Base-by-base conservation (phyloP, 1,140 invertebrate species). In the Gryllus bimaculatus region DNA sequence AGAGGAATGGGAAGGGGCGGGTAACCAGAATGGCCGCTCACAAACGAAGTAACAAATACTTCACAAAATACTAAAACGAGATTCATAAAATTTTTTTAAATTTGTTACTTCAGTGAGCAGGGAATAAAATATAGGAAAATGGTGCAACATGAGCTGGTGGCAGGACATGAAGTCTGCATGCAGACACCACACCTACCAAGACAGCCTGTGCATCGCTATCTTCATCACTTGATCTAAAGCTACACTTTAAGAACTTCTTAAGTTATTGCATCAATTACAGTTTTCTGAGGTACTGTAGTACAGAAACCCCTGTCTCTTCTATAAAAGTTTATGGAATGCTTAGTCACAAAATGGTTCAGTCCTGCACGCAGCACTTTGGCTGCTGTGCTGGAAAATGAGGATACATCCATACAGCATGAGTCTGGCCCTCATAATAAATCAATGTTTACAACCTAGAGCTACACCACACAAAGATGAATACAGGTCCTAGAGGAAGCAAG, bases 231-330 rank as follows among this genome's bases (percentile, higher is more conserved):
- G n/a, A 78, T 80, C 81, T 81, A 81, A 78, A 81, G 79, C 79
- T 81, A 81, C 79, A 81, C 79, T 76, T 81, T 79, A 81, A 81
- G 79, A 80, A 80, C 75, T 79, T 81, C 47, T 66, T 78, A 80
- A 81, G 79, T 81, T 81, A 81, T 81, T 81, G 81, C 81, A 81
- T 81, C 81, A 81, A 80, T 81, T 81, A 81, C 81, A 81, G 77
- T 79, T 66, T 8, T 79, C 75, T 78, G 79, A 80, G 81, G 81
- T 81, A 78, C 81, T 80, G 81, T 48, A 81, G 74, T 78, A 80
- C 81, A 80, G 81, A 80, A 81, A 81, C 81, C 81, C 79, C 79
- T 81, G 79, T 81, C 79, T 81, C 79, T 80, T 80, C 79, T 81
- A 81, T 81, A 81, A 81, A 81, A 81, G 81, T 81, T 77, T 77